phyloP scores from a whole-genome alignment of 2,797 vertebrate genomes.

The Sebastes iracundus region DNA sequence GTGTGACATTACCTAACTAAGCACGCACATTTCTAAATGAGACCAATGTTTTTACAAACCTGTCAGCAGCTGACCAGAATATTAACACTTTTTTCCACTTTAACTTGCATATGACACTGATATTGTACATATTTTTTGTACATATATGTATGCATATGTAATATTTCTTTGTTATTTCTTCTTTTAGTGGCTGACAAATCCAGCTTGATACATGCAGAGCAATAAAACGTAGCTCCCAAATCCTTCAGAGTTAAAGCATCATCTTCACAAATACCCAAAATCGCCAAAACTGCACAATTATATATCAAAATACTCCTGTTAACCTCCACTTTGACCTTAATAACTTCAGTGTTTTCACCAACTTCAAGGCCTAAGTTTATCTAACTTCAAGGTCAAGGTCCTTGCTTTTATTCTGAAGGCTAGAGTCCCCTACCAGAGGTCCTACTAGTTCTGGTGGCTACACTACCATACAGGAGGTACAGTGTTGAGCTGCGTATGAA shows the following conservation, averaged over 20 bases:
- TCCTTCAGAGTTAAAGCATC: neutral
- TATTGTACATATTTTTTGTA: neutral
- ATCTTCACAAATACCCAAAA: neutral
- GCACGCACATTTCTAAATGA: neutral
- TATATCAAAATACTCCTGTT: neutral
- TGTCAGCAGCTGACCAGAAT: neutral
- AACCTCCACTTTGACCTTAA: neutral
- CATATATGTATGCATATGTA: neutral
- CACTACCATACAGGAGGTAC: neutral
- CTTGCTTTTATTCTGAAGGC: neutral
- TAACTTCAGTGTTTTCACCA: neutral
- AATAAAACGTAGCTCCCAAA: neutral
- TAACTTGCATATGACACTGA: neutral
- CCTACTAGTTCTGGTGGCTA: neutral
- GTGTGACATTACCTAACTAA: too few species aligned
- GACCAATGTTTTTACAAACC: neutral
- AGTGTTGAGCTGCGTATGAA: neutral
- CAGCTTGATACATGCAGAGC: neutral
- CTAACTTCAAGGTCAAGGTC: neutral
- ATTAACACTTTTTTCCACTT: neutral
- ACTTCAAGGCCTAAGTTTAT: neutral
- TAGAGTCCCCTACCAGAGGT: neutral
- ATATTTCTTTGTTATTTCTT: neutral
- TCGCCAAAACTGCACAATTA: neutral
- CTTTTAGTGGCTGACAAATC: neutral